Conservation (phyloP, 2,113 vertebrate genomes). For the Gadus macrocephalus region DNA sequence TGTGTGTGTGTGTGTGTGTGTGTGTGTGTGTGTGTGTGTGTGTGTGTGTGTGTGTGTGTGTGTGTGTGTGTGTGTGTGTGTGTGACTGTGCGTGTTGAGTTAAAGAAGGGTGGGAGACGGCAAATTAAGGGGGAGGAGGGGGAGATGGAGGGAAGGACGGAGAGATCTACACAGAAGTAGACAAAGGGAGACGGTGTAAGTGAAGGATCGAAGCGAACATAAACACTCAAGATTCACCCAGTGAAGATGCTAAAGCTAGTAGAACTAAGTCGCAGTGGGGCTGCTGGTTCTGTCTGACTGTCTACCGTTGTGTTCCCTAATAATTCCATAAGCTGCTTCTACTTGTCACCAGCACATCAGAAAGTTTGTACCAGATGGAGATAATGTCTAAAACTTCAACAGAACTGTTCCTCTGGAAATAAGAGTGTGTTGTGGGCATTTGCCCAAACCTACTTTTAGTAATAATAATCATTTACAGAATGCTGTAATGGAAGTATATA, state of each 20-base stretch:
- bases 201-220: slow-evolving; percentile 10
- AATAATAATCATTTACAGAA: no score
- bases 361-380: slow-evolving; percentile 59
- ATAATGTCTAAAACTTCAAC: slow-evolving; percentile 42
- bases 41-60: neutral
- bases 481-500: no score
- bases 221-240: slow-evolving; percentile 22
- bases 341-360: slow-evolving; percentile 67
- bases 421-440: slow-evolving; percentile 11
- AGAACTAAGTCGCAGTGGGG: slow-evolving; percentile 68
- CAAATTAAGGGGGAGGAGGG: slow-evolving; percentile 3
- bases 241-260: slow-evolving; percentile 61
- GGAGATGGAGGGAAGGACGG: slow-evolving; percentile 4
- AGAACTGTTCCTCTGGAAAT: no score
- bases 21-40: neutral
- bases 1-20: neutral
- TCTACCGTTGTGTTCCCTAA: slow-evolving; percentile 62
- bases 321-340: slow-evolving; percentile 68
- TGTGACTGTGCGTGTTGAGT: neutral
- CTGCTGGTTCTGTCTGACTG: slow-evolving; percentile 61
- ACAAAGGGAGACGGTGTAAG: slow-evolving; percentile 26
- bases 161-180: slow-evolving; percentile 3
- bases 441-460: slow-evolving; percentile 7
- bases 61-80: neutral
- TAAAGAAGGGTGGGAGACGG: slow-evolving; percentile 35